Conservation (phyloP, 2,888 invertebrate genomes). For the Plagodis dolabraria region DNA sequence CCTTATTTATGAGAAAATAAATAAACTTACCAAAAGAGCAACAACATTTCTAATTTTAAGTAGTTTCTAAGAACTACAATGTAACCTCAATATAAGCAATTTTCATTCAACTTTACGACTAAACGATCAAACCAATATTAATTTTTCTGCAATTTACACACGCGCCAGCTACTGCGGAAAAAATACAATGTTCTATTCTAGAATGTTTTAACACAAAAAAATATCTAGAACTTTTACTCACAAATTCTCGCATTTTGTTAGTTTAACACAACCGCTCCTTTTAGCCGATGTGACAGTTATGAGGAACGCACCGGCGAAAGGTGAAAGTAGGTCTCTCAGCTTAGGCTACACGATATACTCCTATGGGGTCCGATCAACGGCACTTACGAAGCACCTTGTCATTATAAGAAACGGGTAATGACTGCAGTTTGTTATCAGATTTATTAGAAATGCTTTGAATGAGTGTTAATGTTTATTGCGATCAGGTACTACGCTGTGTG, state of each 20-base stretch:
- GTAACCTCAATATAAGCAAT: too few relatives aligned
- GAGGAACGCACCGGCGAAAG: constrained; percentile 36
- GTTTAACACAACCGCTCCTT: constrained; percentile 30
- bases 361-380: constrained; percentile 13
- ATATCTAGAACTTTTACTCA: constrained; percentile 43
- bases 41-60: too few relatives aligned
- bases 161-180: too few relatives aligned
- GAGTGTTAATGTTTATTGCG: constrained; percentile 1
- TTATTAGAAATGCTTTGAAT: neutral
- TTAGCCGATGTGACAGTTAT: constrained; percentile 48
- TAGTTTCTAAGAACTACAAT: too few relatives aligned
- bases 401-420: neutral
- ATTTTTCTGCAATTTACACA: neutral
- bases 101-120: too few relatives aligned
- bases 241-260: constrained; percentile 53
- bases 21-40: too few relatives aligned
- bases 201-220: constrained; percentile 1
- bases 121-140: too few relatives aligned
- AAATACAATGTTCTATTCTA: too few relatives aligned
- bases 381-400: constrained; percentile 8
- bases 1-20: too few relatives aligned
- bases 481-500: constrained; percentile 3
- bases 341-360: constrained; percentile 21
- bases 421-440: too few relatives aligned
- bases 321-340: constrained; percentile 64